Percentiles rank a stretch among this genome's conserved stretches.
These are phyloP conservation scores for Nesidiocoris tenuis DNA, from an alignment of 2,888 invertebrate genomes.

Conservation along the genomic window DNA sequence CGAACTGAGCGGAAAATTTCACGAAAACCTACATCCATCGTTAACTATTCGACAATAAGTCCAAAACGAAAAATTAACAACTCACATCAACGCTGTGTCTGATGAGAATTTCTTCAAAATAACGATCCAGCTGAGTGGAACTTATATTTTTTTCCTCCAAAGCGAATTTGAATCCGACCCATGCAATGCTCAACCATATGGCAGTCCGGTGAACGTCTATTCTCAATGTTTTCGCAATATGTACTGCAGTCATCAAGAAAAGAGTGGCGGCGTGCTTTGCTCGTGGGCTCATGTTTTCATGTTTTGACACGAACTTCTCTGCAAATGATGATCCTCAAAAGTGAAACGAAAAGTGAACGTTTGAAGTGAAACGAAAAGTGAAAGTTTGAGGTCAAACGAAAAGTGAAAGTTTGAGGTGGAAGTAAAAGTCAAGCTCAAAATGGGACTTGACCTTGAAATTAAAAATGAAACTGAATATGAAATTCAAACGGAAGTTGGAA, in stretches of 20 bases:
- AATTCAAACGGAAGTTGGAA: too few relatives aligned
- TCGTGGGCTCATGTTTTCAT: slow-evolving; percentile 9
- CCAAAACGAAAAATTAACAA: too few relatives aligned
- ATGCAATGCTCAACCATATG: slow-evolving; percentile 30
- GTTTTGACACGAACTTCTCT: slow-evolving; percentile 7
- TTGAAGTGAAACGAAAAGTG: too few relatives aligned
- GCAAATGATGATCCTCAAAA: background rate
- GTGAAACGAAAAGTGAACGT: too few relatives aligned
- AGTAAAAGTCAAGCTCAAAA: too few relatives aligned
- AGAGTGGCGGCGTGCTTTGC: slow-evolving; percentile 19
- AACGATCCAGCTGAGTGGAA: slow-evolving; percentile 23
- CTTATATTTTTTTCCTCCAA: slow-evolving; percentile 4
- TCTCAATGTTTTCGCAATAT: slow-evolving; percentile 15
- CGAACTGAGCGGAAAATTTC: too few relatives aligned
- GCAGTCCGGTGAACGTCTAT: slow-evolving; percentile 25
- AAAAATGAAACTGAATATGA: too few relatives aligned
- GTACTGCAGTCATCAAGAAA: slow-evolving; percentile 19
- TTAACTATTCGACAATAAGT: too few relatives aligned
- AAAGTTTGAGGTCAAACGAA: too few relatives aligned
- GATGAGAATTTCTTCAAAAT: slow-evolving; percentile 32
- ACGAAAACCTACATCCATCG: too few relatives aligned
- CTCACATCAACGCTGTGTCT: slow-evolving; percentile 32
- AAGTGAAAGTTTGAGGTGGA: too few relatives aligned
- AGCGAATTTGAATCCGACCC: slow-evolving; percentile 12
- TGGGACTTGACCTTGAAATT: too few relatives aligned